Conservation (phyloP, 2,888 invertebrate genomes). For the Drosophila monieri region DNA sequence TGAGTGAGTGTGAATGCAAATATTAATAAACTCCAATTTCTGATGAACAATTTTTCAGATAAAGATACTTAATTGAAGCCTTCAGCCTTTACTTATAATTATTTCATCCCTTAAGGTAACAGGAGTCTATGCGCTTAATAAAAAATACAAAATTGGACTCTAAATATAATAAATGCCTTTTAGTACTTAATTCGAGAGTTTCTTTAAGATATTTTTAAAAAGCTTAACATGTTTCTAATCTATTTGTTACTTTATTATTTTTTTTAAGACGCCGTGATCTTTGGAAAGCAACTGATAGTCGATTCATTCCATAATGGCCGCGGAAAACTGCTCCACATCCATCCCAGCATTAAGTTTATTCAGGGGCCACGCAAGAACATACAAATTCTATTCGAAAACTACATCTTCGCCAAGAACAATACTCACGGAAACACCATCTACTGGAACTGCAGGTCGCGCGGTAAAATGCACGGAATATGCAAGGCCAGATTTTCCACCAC, state of each 20-base stretch:
- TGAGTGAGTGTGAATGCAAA: not conserved
- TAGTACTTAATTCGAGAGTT: not conserved
- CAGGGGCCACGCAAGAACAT: constrained; percentile 82
- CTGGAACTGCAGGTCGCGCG: constrained; percentile 83
- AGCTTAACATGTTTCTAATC: not conserved
- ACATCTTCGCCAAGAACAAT: constrained; percentile 82
- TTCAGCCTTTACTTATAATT: not conserved
- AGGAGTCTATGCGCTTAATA: not conserved
- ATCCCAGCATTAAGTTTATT: constrained; percentile 72
- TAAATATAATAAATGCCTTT: not conserved
- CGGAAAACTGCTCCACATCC: constrained; percentile 14
- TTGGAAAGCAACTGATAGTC: constrained; percentile 17
- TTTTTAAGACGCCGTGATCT: constrained; percentile 14
- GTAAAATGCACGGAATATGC: constrained; percentile 74
- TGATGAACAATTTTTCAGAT: not conserved
- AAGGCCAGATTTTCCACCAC: constrained; percentile 80
- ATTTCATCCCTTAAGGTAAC: not conserved
- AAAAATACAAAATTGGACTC: not conserved
- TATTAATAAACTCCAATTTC: not conserved
- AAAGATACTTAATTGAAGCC: not conserved
- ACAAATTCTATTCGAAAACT: constrained; percentile 79
- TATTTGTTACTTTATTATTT: not conserved
- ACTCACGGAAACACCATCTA: constrained; percentile 78
- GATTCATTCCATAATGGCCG: constrained; percentile 20
- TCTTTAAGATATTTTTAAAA: not conserved